These are phyloP conservation scores for Chironomus tentans DNA, from an alignment of 2,888 invertebrate species.

Conservation along the genomic window DNA sequence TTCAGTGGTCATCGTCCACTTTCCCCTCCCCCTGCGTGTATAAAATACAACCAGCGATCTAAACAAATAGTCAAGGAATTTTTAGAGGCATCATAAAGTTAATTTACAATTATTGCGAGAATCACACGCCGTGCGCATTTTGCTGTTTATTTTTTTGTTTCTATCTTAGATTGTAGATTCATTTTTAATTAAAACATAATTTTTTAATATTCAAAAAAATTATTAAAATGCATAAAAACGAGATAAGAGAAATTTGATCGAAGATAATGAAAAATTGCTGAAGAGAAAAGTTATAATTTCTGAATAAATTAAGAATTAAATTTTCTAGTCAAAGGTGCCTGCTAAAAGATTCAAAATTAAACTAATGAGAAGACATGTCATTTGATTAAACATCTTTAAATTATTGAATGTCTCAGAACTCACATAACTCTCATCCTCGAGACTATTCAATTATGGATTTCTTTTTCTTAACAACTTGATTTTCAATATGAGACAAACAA, in stretches of 20 bases:
- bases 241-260: background rate
- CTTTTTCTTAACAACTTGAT: background rate
- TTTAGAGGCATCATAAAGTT: constrained; percentile 12
- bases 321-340: background rate
- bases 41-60: background rate
- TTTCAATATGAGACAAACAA: background rate
- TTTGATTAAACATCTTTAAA: background rate
- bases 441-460: background rate
- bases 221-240: background rate
- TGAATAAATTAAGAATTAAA: background rate
- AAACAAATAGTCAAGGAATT: constrained; percentile 9
- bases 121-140: constrained; percentile 14
- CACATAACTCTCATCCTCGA: background rate
- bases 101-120: constrained; percentile 12
- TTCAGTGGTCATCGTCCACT: no score
- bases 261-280: background rate
- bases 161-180: background rate
- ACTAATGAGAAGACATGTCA: background rate
- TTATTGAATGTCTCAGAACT: background rate
- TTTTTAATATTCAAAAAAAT: background rate
- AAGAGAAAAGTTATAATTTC: background rate
- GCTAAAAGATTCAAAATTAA: background rate
- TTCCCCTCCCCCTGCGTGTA: no score
- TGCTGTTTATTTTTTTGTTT: background rate
- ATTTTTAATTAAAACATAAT: constrained; percentile 14